Percentiles rank a stretch among this genome's conserved stretches.
phyloP scores from a whole-genome alignment of 2,797 vertebrate species.

The Euthynnus affinis region DNA sequence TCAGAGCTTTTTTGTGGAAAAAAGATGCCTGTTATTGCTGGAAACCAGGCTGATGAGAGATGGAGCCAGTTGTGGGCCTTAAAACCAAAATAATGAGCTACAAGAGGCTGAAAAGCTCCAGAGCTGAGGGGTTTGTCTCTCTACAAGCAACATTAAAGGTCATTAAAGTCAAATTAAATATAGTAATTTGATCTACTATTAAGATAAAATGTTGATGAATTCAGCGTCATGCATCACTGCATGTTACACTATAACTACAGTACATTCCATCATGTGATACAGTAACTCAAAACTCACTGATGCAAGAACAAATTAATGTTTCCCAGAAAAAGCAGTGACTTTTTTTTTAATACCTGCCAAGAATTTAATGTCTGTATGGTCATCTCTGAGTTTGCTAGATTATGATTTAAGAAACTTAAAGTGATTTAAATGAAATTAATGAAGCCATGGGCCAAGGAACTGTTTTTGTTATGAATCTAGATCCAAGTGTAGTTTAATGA shows the following conservation, averaged over 20 bases:
- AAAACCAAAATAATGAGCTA: too few relatives aligned
- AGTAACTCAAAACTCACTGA: not conserved
- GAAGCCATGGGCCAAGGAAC: not conserved
- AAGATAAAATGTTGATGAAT: not conserved
- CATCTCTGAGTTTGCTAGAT: not conserved
- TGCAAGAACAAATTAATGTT: not conserved
- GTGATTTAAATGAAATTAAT: too few relatives aligned
- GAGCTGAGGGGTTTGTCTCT: not conserved
- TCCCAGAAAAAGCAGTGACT: not conserved
- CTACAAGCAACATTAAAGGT: not conserved
- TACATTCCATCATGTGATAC: not conserved
- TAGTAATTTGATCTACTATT: not conserved
- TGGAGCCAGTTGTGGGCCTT: too few relatives aligned
- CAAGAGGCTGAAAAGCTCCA: too few relatives aligned
- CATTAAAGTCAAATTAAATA: not conserved
- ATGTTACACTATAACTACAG: too few relatives aligned
- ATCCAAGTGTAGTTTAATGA: not conserved
- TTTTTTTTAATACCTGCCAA: not conserved
- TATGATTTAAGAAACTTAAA: not conserved
- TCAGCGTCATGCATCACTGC: not conserved
- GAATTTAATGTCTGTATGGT: not conserved
- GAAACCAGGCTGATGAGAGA: too few relatives aligned
- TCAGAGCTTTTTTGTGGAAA: too few relatives aligned
- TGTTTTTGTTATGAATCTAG: not conserved
- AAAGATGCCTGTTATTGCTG: too few relatives aligned